Base-by-base conservation (phyloP, 2,113 vertebrate genomes). In the Rhinopithecus roxellana region DNA sequence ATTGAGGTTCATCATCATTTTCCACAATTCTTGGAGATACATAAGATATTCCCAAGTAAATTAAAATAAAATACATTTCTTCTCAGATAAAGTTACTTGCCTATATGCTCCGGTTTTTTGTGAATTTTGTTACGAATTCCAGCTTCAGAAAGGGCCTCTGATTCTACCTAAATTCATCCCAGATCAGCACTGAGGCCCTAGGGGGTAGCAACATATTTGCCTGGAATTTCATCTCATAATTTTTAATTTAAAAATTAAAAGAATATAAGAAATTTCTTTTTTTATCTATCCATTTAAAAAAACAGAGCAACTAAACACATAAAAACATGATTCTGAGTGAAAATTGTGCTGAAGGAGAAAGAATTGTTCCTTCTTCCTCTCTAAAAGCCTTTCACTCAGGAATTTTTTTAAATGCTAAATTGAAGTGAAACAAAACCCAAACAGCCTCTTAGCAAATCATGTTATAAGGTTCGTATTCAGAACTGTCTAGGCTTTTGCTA, bases 341-440 rank as follows among this genome's bases (percentile, higher is more conserved):
- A 38, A 23, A 59, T 9, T 59, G n/a, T 74, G 43, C 81, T 93
- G 64, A 70, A 86, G 5, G 7, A 70, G 14, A 93, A 95, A 61
- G 27, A 96, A 78, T 11, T 43, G 43, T 82, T 82, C 30, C 82
- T 77, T 7, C 25, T 83, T 25, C 38, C 2, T 48, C 17, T 67
- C 84, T 35, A 10, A 84, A 87, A 86, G 22, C 0, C 25, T 90
- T 87, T 87, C 57, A 69, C 22, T 61, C 50, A 88, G 23, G 23
- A 93, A 52, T 40, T 50, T 79, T 79, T 82, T 90, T 57, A 85
- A 88, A n/a, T 69, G 16, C 57, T 84, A 84, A 95, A 84, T 48
- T 83, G 23, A 79, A 95, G 6, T 74, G 9, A 4, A 84, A 81
- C 67, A 93, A 95, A 75, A 5, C 69, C 5, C 30, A 82, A 94